Evolutionary conservation across 2,113 vertebrate genomes (phyloP), one percentile per base, ranked within the genome.

Genomic region (Syrmaticus mikado): DNA sequence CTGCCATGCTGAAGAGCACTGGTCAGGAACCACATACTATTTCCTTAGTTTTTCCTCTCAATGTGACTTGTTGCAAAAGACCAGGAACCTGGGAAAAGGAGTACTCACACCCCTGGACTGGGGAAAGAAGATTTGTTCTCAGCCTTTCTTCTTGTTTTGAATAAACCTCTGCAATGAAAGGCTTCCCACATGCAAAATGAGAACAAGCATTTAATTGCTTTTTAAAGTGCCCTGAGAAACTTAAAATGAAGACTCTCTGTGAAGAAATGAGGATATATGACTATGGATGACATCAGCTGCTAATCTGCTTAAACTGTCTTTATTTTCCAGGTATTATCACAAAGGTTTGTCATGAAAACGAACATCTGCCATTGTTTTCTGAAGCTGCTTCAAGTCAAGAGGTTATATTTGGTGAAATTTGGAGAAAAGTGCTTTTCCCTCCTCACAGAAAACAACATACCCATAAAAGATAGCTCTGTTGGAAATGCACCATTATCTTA

Each of bases 341-440:
- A 87, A 82, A 89, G 67, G 14, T 85, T 82, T 89, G 36, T 68
- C 61, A 75, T 2, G 46, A 92, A 91, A 93, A 82, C 3, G 5
- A 91, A 76, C 62, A 93, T 76, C 93, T 91, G 90, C 48, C 62
- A 57, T 36, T 79, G 72, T 90, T 95, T 95, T 78, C 89, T 92
- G 74, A 85, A 94, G 50, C 75, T 78, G 34, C 64, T 82, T 89
- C 55, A 85, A 89, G 41, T 64, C 71, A 70, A 82, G 68, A 89
- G 64, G 7, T 30, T 58, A 76, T 67, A 79, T 45, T 57, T 79
- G 38, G 72, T 71, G 82, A 87, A 83, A 81, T 88, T 68, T 93
- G 70, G 66, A 83, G 82, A 65, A 83, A 92, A 32, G 43, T 11
- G 41, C n/a, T 78, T 76, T 75, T 76, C 45, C 19, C 45, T 85